Percentiles rank a stretch among this genome's conserved stretches.
Evolutionary conservation across 2,888 invertebrate species (phyloP).

Genomic region (Cinara cedri): DNA sequence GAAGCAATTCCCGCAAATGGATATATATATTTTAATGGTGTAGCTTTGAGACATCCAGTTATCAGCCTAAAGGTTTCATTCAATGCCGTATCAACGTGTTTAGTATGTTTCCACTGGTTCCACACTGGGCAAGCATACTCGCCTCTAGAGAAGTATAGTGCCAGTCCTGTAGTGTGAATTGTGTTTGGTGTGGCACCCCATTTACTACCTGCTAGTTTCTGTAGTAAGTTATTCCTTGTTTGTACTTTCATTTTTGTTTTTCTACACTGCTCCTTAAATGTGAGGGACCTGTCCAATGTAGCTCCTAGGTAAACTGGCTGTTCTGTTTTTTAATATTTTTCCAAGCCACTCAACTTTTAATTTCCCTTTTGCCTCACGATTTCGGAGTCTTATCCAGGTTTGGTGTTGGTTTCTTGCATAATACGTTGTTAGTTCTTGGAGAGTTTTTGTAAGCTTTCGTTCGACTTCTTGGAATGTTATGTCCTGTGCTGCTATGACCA

Average conservation of each 20-base stretch:
- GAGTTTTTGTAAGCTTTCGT: not conserved
- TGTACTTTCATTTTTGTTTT: too few relatives aligned
- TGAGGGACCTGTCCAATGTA: too few relatives aligned
- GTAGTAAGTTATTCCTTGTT: too few relatives aligned
- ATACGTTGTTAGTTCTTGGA: not conserved
- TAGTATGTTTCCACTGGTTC: conserved; percentile 14
- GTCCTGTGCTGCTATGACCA: too few relatives aligned
- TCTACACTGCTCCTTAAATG: too few relatives aligned
- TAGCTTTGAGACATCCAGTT: conserved; percentile 20
- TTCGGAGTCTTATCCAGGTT: not conserved
- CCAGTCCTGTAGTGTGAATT: not conserved
- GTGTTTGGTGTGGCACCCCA: too few relatives aligned
- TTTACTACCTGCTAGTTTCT: too few relatives aligned
- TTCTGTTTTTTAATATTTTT: too few relatives aligned
- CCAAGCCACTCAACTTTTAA: too few relatives aligned
- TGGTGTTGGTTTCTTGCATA: not conserved
- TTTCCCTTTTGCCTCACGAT: not conserved
- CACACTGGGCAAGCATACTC: too few relatives aligned
- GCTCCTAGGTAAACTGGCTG: too few relatives aligned
- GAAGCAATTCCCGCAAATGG: not conserved
- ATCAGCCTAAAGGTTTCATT: conserved; percentile 18
- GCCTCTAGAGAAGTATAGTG: too few relatives aligned
- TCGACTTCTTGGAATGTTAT: not conserved
- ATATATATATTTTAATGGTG: conserved; percentile 14
- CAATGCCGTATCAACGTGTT: conserved; percentile 12